Base-by-base conservation (phyloP, 2,113 vertebrate genomes). In the Irena cyanogastra region DNA sequence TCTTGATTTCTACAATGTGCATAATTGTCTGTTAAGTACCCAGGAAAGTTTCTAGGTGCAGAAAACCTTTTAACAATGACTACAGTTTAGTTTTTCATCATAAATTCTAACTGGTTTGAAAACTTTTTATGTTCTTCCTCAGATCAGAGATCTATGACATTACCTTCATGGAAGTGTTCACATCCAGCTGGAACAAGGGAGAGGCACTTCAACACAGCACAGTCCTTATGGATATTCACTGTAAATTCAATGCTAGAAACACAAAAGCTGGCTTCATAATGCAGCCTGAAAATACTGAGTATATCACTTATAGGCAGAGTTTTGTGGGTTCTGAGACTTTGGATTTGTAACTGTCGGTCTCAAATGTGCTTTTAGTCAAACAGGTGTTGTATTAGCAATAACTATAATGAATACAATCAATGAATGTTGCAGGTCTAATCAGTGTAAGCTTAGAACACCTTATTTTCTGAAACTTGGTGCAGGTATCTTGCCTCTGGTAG, bases 1-100 rank as follows among this genome's bases (percentile, higher is more conserved):
- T 16, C 16, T 30, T 54, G 30, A 39, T 41, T 93, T 42, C 37
- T 61, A 28, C 27, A 47, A 53, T 0, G 0, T 26, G 13, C 22
- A 50, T 14, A 69, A 26, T 7, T 63, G 8, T n/a, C 31, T 72
- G 14, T 33, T 33, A 63, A 42, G 7, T 20, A 39, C 17, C 28
- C 24, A 63, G 27, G 47, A 37, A 70, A 57, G 5, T 19, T 66
- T 61, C 37, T 7, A 57, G 9, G 13, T 16, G 5, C 2, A 63
- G 54, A 30, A 86, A 77, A 28, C 39, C 7, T 68, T 63, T 53
- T 10, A n/a, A 91, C 3, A 1, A 85, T 24, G 35, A 24, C 20
- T 21, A n/a, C 1, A 21, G 42, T 69, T 63, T 26, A 47, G n/a
- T 3, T 81, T 72, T 82, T 59, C 12, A 42, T 28, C 10, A 23